Conservation (phyloP, 2,888 invertebrate species). For the Hoplodrina blanda region DNA sequence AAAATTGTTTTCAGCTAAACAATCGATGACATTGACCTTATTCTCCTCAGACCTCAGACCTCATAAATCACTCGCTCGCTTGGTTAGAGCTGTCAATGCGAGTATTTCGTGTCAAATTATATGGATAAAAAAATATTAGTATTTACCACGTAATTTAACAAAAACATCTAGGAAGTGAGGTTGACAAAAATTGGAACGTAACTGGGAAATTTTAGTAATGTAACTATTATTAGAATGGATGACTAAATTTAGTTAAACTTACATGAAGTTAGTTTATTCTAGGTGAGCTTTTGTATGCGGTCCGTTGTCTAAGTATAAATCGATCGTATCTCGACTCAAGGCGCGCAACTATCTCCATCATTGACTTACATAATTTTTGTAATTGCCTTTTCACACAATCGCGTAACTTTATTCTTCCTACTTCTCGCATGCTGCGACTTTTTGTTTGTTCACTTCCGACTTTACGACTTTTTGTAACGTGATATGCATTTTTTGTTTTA, state of each 20-base stretch:
- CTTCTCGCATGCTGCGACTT: conserved; percentile 73
- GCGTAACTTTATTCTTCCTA: conserved; percentile 82
- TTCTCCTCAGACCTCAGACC: conserved; percentile 40
- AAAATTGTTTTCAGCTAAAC: conserved; percentile 56
- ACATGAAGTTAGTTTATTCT: conserved; percentile 47
- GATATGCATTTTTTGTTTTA: conserved; percentile 13
- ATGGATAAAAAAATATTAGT: conserved; percentile 14
- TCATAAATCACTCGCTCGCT: conserved; percentile 70
- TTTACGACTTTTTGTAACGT: conserved; percentile 42
- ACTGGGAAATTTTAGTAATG: conserved; percentile 21
- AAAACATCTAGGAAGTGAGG: conserved; percentile 69
- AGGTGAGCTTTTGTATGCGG: conserved; percentile 69
- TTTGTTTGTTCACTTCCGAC: conserved; percentile 76
- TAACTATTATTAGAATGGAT: conserved; percentile 34
- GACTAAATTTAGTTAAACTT: conserved; percentile 26
- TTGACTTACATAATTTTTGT: conserved; percentile 83
- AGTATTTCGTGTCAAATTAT: conserved; percentile 47
- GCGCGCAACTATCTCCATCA: conserved; percentile 81
- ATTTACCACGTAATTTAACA: conserved; percentile 47
- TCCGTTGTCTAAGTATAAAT: conserved; percentile 59
- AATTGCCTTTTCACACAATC: conserved; percentile 86
- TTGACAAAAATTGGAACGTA: conserved; percentile 42
- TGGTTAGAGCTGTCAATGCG: conserved; percentile 61
- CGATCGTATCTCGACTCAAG: conserved; percentile 76
- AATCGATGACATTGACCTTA: conserved; percentile 68